Evolutionary conservation across 2,797 vertebrate genomes (phyloP).

Genomic region (Capromys pilorides): DNA sequence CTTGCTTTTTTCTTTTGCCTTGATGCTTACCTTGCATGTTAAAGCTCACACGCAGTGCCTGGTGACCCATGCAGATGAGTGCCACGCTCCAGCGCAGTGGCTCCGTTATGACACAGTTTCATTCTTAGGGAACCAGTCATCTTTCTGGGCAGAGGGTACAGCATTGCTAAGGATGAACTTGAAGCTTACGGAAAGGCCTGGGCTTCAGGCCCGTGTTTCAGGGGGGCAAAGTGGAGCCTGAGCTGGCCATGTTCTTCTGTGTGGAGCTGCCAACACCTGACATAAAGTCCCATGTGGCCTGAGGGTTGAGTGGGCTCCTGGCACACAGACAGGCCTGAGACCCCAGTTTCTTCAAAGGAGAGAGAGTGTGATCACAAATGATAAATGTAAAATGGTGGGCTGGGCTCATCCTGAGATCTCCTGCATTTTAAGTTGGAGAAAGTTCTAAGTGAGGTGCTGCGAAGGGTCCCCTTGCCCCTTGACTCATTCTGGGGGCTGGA

Average conservation of each 20-base stretch:
- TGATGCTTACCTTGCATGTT: neutral
- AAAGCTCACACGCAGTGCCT: no score
- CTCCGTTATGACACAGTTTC: neutral
- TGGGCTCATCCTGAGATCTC: neutral
- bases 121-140: neutral
- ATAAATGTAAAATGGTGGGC: neutral
- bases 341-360: neutral
- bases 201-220: accelerated
- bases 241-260: accelerated
- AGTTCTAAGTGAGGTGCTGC: neutral
- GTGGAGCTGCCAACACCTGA: neutral
- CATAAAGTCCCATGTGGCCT: no score
- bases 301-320: neutral
- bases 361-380: neutral
- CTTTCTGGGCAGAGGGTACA: neutral
- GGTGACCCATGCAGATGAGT: no score
- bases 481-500: neutral
- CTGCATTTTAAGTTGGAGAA: neutral
- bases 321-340: neutral
- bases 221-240: neutral
- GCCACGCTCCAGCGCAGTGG: accelerated
- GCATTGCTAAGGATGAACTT: accelerated
- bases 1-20: neutral
- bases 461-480: neutral
- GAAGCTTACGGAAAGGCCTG: accelerated